Conservation (phyloP, 1,140 invertebrate genomes). For the Atopsyche davidsoni region DNA sequence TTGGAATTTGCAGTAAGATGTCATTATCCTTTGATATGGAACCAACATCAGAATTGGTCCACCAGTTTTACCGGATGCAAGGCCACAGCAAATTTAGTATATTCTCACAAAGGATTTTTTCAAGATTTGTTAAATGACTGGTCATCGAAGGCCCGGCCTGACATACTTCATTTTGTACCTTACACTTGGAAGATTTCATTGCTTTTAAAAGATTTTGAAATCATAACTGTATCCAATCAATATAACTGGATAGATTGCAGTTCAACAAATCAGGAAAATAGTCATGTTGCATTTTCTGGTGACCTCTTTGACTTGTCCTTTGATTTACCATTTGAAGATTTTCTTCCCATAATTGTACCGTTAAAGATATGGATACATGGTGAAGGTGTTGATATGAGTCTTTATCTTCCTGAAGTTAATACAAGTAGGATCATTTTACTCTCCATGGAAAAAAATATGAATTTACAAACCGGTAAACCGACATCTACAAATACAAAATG, state of each 20-base stretch:
- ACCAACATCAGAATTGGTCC: constrained; percentile 90
- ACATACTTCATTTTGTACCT: constrained; percentile 91
- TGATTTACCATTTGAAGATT: constrained; percentile 87
- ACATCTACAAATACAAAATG: constrained; percentile 58
- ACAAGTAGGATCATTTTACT: constrained; percentile 76
- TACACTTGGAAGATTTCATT: constrained; percentile 94
- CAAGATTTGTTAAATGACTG: constrained; percentile 95
- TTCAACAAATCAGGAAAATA: constrained; percentile 90
- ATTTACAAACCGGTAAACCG: constrained; percentile 59
- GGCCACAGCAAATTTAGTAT: constrained; percentile 85
- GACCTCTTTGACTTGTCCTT: constrained; percentile 90
- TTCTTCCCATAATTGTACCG: constrained; percentile 79
- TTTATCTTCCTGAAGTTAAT: constrained; percentile 88
- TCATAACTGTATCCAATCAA: constrained; percentile 91
- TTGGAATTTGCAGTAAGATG: constrained; percentile 84
- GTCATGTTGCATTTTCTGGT: constrained; percentile 87
- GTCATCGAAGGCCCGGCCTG: constrained; percentile 82
- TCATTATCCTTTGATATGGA: constrained; percentile 89
- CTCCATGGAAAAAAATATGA: constrained; percentile 84
- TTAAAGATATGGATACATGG: constrained; percentile 92
- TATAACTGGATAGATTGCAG: constrained; percentile 99
- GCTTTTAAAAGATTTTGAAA: constrained; percentile 90
- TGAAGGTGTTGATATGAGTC: constrained; percentile 81
- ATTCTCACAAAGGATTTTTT: constrained; percentile 92
- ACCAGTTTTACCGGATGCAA: constrained; percentile 89